Evolutionary conservation across 2,888 invertebrate genomes (phyloP).

Genomic region (Pogonocherus hispidulus): DNA sequence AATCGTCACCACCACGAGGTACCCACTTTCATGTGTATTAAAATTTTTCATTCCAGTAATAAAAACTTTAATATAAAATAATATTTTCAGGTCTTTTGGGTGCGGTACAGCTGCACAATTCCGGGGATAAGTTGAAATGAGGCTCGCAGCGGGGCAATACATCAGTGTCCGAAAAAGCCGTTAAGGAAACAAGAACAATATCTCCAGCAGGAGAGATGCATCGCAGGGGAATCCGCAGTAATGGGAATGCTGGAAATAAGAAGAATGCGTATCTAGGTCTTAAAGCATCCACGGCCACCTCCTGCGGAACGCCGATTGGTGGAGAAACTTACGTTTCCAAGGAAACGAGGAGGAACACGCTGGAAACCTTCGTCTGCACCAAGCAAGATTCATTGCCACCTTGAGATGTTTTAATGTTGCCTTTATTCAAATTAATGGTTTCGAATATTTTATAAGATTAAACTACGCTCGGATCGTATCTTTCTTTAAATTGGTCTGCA

Average conservation of each 20-base stretch:
- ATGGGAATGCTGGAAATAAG: constrained; percentile 66
- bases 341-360: constrained; percentile 68
- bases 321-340: constrained; percentile 65
- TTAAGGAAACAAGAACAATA: constrained; percentile 67
- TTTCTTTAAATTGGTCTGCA: constrained; percentile 64
- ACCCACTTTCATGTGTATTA: background rate
- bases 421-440: constrained; percentile 69
- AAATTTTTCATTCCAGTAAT: background rate
- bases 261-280: constrained; percentile 62
- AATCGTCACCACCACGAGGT: too few relatives aligned
- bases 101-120: constrained; percentile 23
- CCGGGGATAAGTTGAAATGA: constrained; percentile 22
- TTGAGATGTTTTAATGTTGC: constrained; percentile 70
- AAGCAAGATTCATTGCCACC: constrained; percentile 68
- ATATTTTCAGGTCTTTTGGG: constrained; percentile 29
- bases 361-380: constrained; percentile 59
- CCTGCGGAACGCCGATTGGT: constrained; percentile 66
- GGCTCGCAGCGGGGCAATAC: constrained; percentile 55
- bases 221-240: constrained; percentile 66
- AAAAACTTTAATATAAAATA: constrained; percentile 27
- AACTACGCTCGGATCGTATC: constrained; percentile 62
- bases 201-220: constrained; percentile 64
- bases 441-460: constrained; percentile 67
- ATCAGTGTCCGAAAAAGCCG: constrained; percentile 65
- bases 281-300: constrained; percentile 67